Conservation (phyloP, 1,140 invertebrate genomes). For the Metopolophium dirhodum region DNA sequence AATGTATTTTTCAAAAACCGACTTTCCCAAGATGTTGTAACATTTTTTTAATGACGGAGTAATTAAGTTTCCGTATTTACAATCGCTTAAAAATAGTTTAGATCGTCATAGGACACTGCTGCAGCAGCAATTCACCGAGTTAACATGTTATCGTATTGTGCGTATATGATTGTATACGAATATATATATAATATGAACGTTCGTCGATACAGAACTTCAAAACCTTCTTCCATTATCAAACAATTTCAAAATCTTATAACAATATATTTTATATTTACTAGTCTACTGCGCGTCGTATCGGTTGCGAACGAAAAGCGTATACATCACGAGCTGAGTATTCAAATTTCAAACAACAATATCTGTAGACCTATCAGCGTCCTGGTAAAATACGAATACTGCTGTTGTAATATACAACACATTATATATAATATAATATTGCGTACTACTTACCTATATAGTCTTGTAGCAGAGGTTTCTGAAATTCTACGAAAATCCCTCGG, state of each 20-base stretch:
- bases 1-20: constrained; percentile 7
- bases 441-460: not conserved
- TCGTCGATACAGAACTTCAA: not conserved
- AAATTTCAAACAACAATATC: not conserved
- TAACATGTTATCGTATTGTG: not conserved
- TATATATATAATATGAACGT: not conserved
- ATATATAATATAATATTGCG: no score
- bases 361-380: not conserved
- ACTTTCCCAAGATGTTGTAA: constrained; percentile 8
- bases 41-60: not conserved
- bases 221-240: not conserved
- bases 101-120: not conserved
- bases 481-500: not conserved
- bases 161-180: not conserved
- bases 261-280: not conserved
- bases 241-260: not conserved
- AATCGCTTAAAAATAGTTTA: not conserved
- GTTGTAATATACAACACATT: no score
- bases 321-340: not conserved
- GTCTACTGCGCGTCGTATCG: not conserved
- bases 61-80: constrained; percentile 32
- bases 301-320: not conserved
- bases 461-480: not conserved
- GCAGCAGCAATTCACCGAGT: not conserved
- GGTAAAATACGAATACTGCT: no score